These are phyloP conservation scores for Tenodera sinensis DNA, from an alignment of 2,888 invertebrate genomes.

Conservation along the genomic window DNA sequence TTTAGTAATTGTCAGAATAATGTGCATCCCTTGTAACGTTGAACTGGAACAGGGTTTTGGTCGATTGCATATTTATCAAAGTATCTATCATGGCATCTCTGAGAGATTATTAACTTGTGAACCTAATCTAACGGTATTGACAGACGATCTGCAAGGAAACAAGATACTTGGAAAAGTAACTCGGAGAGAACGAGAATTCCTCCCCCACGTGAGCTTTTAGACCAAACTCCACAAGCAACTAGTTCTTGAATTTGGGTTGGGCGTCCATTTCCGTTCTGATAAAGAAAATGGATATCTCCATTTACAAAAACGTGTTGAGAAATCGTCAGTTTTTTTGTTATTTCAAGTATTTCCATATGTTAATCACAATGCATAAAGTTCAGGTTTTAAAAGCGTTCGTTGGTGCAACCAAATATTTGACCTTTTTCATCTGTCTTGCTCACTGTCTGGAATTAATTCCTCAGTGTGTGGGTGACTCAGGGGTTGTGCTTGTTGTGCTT, in stretches of 20 bases:
- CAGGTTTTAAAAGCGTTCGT: background rate
- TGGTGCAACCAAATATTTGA: background rate
- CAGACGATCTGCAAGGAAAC: background rate
- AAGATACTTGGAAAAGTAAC: background rate
- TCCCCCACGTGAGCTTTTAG: background rate
- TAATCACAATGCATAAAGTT: background rate
- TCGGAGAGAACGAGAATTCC: background rate
- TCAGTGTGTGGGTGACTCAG: background rate
- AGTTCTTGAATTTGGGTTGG: background rate
- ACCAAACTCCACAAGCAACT: background rate
- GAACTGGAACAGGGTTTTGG: no score
- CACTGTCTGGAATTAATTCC: background rate
- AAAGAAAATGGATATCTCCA: background rate
- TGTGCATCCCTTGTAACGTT: no score
- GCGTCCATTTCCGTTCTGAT: background rate
- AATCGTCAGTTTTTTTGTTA: background rate
- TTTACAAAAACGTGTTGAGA: background rate
- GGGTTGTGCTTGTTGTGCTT: background rate
- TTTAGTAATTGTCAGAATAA: no score
- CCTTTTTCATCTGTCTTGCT: background rate
- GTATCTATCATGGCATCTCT: background rate
- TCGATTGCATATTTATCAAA: no score
- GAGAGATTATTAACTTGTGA: background rate
- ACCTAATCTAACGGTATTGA: background rate
- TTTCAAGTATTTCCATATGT: background rate